Percentiles rank a stretch among this genome's conserved stretches.
Evolutionary conservation across 2,797 vertebrate species (phyloP).

Genomic region (Paratrypauchen microcephalus): DNA sequence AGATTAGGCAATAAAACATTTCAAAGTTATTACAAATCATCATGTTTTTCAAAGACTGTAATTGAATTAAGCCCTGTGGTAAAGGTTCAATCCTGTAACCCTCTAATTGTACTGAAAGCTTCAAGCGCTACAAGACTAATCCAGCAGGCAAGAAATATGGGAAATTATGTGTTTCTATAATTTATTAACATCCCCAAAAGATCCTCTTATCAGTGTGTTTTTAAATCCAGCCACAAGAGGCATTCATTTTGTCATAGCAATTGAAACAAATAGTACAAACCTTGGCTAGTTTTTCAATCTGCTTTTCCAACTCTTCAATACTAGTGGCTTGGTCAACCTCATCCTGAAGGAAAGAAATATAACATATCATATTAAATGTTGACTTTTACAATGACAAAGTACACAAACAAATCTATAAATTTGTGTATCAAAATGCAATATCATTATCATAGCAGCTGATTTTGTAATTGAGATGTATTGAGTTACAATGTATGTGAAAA

Average conservation of each 20-base stretch:
- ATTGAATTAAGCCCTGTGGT: conserved; percentile 4
- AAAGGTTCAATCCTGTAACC: conserved; percentile 7
- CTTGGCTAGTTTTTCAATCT: conserved; percentile 96
- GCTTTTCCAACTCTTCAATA: conserved; percentile 96
- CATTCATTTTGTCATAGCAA: conserved; percentile 22
- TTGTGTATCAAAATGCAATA: not conserved
- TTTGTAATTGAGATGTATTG: not conserved
- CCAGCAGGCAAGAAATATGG: not conserved
- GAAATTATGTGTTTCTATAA: conserved; percentile 11
- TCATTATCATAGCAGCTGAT: not conserved
- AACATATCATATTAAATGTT: not conserved
- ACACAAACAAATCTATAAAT: not conserved
- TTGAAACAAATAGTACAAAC: conserved; percentile 67
- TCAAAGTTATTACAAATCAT: conserved; percentile 11
- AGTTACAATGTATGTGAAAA: not conserved
- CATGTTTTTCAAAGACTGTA: not conserved
- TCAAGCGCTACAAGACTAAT: not conserved
- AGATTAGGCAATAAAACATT: conserved; percentile 11
- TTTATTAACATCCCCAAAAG: conserved; percentile 28
- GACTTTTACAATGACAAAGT: not conserved
- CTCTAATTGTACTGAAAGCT: conserved; percentile 6
- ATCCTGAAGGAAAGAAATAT: conserved; percentile 77
- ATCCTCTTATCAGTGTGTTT: conserved; percentile 15
- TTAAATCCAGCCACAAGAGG: conserved; percentile 6
- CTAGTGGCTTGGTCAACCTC: conserved; percentile 94